Percentiles rank a stretch among this genome's conserved stretches.
These are phyloP conservation scores for Dinomys branickii DNA, from an alignment of 2,113 vertebrate genomes.

Conservation along the genomic window DNA sequence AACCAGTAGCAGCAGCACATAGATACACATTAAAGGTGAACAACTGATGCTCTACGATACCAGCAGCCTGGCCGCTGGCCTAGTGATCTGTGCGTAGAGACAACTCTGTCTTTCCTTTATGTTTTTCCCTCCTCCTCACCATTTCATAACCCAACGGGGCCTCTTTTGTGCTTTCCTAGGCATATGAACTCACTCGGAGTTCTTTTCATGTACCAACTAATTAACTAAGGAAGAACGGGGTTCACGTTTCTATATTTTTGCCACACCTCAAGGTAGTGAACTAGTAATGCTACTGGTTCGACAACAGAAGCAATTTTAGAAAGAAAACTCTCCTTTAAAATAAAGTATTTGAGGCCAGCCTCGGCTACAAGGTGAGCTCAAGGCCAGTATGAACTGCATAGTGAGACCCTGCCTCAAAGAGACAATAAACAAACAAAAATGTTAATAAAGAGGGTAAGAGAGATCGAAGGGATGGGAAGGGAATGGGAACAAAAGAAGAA, in stretches of 20 bases:
- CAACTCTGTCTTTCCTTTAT: not conserved
- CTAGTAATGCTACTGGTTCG: not conserved
- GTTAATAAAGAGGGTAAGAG: not conserved
- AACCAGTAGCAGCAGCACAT: not conserved
- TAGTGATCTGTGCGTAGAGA: not conserved
- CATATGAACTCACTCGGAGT: not conserved
- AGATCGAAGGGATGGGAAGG: not conserved
- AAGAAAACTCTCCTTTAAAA: not conserved
- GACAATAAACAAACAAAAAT: too few species aligned
- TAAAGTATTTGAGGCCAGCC: too few species aligned
- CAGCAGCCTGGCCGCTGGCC: too few species aligned
- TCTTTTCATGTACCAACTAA: not conserved
- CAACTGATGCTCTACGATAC: not conserved
- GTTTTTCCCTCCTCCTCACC: not conserved
- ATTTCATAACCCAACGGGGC: not conserved
- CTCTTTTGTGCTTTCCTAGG: not conserved
- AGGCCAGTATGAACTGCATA: too few species aligned
- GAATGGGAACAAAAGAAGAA: not conserved
- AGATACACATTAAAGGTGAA: not conserved
- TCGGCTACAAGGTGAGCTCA: too few species aligned
- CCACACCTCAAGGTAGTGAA: not conserved
- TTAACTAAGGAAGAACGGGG: not conserved
- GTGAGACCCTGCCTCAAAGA: too few species aligned
- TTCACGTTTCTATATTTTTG: not conserved
- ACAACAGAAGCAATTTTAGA: not conserved